Percentiles rank a stretch among this genome's conserved stretches.
Conservation (phyloP, 2,113 vertebrate genomes). For the Otus sunia region DNA sequence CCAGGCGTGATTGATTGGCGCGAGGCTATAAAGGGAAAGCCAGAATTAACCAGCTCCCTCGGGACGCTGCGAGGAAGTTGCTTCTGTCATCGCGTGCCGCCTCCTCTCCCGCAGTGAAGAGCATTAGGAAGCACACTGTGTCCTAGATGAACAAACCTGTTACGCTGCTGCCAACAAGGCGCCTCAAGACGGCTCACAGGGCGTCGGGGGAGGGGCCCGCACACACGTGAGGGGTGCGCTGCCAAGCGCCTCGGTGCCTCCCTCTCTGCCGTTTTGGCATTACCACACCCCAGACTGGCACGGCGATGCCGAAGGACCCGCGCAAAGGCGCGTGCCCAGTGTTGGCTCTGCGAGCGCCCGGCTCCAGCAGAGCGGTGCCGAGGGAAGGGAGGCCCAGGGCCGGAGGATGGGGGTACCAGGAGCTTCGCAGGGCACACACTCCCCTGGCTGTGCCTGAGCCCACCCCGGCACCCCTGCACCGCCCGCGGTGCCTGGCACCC, state of each 20-base stretch:
- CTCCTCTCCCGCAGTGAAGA: not conserved
- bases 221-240: not conserved
- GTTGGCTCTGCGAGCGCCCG: not conserved
- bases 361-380: not conserved
- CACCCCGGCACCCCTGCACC: not conserved
- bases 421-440: not conserved
- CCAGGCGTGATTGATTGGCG: not conserved
- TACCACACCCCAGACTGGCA: too few relatives aligned
- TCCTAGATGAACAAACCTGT: not conserved
- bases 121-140: not conserved
- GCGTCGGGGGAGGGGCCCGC: not conserved
- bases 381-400: too few relatives aligned
- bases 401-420: not conserved
- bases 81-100: not conserved
- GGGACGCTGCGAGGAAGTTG: conserved; percentile 39
- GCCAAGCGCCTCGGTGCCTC: fast-evolving
- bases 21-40: not conserved
- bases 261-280: not conserved
- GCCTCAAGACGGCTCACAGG: fast-evolving
- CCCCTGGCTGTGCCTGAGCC: fast-evolving
- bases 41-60: not conserved
- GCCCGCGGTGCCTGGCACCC: not conserved
- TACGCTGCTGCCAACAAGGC: fast-evolving
- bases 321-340: fast-evolving
- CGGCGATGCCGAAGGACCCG: not conserved